Evolutionary conservation across 2,797 vertebrate genomes (phyloP), one percentile per base, ranked within the genome.

Genomic region (Myotis pilosus): DNA sequence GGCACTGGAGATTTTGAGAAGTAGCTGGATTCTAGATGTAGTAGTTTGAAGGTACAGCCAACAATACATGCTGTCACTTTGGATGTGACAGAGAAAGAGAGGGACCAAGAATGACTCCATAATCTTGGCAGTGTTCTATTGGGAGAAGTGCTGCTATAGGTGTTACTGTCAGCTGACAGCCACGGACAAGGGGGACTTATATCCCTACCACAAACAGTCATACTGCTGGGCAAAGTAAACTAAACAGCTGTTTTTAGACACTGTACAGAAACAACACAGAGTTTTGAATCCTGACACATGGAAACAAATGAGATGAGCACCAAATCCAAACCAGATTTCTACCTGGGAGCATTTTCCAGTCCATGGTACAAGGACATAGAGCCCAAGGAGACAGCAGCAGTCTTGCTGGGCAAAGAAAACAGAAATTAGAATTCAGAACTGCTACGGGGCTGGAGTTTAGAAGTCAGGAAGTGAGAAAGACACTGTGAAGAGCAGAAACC

Each of bases 391-490:
- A 66, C 11, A 72, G n/a, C 2, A 88, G 55, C 17, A 49, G 22
- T 74, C 22, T 66, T 12, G 6, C 41, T n/a, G n/a, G 33, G 64
- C 64, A 83, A 49, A 60, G 44, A 44, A 80, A 76, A 94, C 4
- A 79, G 62, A 81, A 79, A 55, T 91, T 38, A 74, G 49, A 89
- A 92, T 28, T 83, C 44, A 87, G 38, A 84, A 41, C 33, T 87
- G 66, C 22, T 89, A 64, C 76, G 30, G 30, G 44, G 23, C 81
- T 92, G 4, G 25, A 51, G 60, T 87, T 94, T 78, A 68, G 62
- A 83, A 12, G 49, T 25, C 8, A 51, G 17, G 28, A 3, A 68
- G 44, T 38, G 20, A 86, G 20, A 55, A 10, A 95, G 33, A 69
- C 79, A 19, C 20, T 55, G 28, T 15, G 0, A 93, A 78, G 41